These are phyloP conservation scores for Xestia sexstrigata DNA, from an alignment of 2,888 invertebrate species.

Conservation along the genomic window DNA sequence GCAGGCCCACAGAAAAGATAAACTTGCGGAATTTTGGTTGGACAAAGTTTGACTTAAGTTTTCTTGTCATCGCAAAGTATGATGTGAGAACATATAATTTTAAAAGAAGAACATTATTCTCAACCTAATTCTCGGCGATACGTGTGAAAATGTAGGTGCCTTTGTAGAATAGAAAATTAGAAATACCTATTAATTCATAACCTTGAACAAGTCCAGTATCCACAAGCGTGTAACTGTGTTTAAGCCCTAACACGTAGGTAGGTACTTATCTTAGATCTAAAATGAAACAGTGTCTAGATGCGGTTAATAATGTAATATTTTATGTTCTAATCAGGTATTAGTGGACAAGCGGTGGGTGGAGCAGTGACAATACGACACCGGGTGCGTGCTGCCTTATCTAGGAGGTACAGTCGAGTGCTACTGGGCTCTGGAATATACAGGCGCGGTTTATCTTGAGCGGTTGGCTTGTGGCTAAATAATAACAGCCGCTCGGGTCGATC, in stretches of 20 bases:
- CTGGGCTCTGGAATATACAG: neutral
- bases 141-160: neutral
- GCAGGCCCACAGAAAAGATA: neutral
- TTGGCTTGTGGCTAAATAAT: neutral
- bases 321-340: slow-evolving; percentile 64
- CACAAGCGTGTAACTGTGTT: slow-evolving; percentile 1
- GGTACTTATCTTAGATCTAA: slow-evolving; percentile 45
- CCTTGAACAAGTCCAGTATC: neutral
- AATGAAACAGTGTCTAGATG: slow-evolving; percentile 43
- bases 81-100: neutral
- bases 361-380: slow-evolving; percentile 60
- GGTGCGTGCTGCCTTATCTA: slow-evolving; percentile 57
- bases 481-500: too few species aligned
- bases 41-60: neutral
- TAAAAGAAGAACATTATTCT: neutral
- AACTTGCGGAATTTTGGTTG: neutral
- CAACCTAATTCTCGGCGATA: neutral
- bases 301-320: slow-evolving; percentile 60
- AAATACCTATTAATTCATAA: too few species aligned
- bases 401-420: slow-evolving; percentile 44
- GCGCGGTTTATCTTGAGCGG: neutral
- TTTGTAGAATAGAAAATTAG: neutral
- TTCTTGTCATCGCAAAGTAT: neutral
- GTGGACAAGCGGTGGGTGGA: slow-evolving; percentile 63
- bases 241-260: neutral